Evolutionary conservation across 2,113 vertebrate species (phyloP).

Genomic region (Brachionichthys hirsutus): DNA sequence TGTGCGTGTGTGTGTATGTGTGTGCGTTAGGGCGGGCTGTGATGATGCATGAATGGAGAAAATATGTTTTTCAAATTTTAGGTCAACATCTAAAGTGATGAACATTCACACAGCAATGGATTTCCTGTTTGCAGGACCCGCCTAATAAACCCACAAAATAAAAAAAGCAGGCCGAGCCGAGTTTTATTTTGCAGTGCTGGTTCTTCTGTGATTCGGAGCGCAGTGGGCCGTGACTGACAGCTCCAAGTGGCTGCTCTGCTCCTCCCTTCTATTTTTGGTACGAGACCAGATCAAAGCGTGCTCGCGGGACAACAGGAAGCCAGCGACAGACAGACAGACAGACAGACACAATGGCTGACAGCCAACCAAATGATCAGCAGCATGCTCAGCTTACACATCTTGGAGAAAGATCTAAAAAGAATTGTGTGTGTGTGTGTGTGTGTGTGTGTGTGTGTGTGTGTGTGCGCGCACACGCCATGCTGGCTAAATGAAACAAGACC

Average conservation of each 20-base stretch:
- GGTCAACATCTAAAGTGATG: too few relatives aligned
- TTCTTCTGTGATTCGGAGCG: slow-evolving; percentile 10
- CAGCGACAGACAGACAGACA: slow-evolving; percentile 4
- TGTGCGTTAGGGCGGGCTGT: too few relatives aligned
- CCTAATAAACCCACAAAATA: neutral
- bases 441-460: neutral
- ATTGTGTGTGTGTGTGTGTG: neutral
- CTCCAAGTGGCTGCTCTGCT: slow-evolving; percentile 54
- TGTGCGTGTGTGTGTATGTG: too few relatives aligned
- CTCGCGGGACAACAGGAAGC: slow-evolving; percentile 28
- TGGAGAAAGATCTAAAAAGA: neutral
- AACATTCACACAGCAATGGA: too few relatives aligned
- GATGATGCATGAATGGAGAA: too few relatives aligned
- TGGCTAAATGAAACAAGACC: slow-evolving; percentile 47
- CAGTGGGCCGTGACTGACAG: slow-evolving; percentile 54
- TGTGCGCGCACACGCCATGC: neutral
- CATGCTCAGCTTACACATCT: neutral
- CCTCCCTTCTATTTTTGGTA: slow-evolving; percentile 57
- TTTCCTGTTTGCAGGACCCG: too few relatives aligned
- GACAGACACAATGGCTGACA: neutral
- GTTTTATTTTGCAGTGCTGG: neutral
- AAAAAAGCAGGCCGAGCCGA: neutral
- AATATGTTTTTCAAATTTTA: too few relatives aligned
- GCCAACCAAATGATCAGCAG: slow-evolving; percentile 13
- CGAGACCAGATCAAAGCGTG: slow-evolving; percentile 49